These are phyloP conservation scores for Sycobia sp. DNA, from an alignment of 1,140 invertebrate species.

Conservation along the genomic window DNA sequence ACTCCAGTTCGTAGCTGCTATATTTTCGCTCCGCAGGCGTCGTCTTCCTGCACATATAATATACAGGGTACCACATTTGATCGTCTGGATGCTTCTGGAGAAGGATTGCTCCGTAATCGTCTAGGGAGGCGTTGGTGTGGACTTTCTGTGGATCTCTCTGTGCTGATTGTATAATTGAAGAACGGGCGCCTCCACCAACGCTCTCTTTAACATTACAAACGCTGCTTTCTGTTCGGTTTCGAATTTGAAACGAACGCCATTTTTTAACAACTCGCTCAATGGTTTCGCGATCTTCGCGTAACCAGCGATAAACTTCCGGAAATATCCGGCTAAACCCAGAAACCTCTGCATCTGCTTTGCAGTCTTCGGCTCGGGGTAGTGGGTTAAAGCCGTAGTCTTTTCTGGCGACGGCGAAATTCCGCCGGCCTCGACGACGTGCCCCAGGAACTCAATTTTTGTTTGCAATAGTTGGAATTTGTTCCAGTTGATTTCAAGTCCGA, in stretches of 20 bases:
- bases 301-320: background rate
- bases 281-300: background rate
- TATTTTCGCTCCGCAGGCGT: too few species aligned
- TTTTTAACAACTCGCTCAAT: conserved; percentile 16
- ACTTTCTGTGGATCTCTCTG: too few species aligned
- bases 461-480: conserved; percentile 5
- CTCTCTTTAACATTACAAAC: conserved; percentile 14
- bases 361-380: background rate
- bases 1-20: too few species aligned
- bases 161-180: too few species aligned
- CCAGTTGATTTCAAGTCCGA: conserved; percentile 14
- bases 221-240: background rate
- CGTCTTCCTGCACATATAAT: too few species aligned
- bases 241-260: too few species aligned
- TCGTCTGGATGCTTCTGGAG: background rate
- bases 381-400: background rate
- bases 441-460: background rate
- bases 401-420: background rate
- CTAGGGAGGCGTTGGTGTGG: background rate
- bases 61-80: background rate
- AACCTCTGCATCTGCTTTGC: background rate
- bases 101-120: too few species aligned
- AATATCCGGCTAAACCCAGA: background rate
- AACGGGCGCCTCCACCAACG: background rate
- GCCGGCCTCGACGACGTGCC: background rate